Evolutionary conservation across 2,888 invertebrate genomes (phyloP).

Genomic region (Ptychoptera contaminata): DNA sequence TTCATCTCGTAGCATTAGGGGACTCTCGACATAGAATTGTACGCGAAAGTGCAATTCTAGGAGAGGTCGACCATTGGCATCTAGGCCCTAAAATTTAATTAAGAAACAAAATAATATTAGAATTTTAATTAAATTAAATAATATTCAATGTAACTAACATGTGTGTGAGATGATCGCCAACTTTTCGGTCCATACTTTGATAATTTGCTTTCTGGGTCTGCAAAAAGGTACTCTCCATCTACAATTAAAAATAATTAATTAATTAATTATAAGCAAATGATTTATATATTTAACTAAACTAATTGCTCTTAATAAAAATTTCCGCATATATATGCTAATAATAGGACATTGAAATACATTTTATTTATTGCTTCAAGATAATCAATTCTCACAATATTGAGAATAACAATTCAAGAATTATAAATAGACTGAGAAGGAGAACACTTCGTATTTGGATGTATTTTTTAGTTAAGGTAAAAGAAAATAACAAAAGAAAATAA

Average conservation of each 20-base stretch:
- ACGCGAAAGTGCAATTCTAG: constrained; percentile 80
- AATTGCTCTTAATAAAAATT: too few species aligned
- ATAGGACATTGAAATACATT: too few species aligned
- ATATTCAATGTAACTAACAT: constrained; percentile 45
- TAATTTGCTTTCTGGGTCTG: constrained; percentile 87
- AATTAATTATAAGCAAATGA: constrained; percentile 1
- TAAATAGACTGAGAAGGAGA: too few species aligned
- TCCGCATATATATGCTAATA: too few species aligned
- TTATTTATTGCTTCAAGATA: too few species aligned
- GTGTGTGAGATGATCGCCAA: constrained; percentile 87
- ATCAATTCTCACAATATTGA: too few species aligned
- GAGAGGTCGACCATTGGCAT: constrained; percentile 78
- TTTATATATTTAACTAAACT: too few species aligned
- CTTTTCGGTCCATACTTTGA: constrained; percentile 93
- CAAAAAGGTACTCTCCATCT: constrained; percentile 94
- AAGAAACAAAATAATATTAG: background rate
- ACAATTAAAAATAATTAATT: constrained; percentile 28
- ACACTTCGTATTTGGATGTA: too few species aligned
- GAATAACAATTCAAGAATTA: too few species aligned
- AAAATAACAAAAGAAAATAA: too few species aligned
- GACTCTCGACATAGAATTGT: constrained; percentile 88
- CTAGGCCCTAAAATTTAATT: constrained; percentile 52
- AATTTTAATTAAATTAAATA: background rate
- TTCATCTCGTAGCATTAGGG: constrained; percentile 78
- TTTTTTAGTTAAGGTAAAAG: too few species aligned